These are phyloP conservation scores for Aphidoletes aphidimyza DNA, from an alignment of 2,888 invertebrate species.

Conservation along the genomic window DNA sequence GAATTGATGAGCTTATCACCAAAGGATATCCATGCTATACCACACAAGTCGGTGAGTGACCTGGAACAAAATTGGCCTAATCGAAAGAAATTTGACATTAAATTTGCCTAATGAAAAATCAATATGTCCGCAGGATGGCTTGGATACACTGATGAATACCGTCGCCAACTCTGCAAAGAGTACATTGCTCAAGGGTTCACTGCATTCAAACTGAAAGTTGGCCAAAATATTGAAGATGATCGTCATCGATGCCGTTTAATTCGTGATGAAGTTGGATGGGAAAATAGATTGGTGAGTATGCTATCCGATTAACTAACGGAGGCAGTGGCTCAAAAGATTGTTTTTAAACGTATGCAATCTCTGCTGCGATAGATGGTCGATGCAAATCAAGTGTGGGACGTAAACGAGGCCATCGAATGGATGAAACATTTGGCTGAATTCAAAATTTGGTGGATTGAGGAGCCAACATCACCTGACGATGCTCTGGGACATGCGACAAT, in stretches of 20 bases:
- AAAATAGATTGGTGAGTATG: slow-evolving; percentile 75
- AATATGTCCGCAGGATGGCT: slow-evolving; percentile 76
- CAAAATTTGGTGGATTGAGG: slow-evolving; percentile 89
- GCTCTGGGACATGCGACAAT: slow-evolving; percentile 86
- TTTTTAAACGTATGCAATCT: slow-evolving; percentile 45
- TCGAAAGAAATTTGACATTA: too few relatives aligned
- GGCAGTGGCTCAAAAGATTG: not conserved
- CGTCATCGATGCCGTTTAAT: slow-evolving; percentile 77
- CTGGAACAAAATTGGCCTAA: not conserved
- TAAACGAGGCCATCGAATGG: slow-evolving; percentile 86
- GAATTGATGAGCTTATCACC: slow-evolving; percentile 72
- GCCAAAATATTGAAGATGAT: slow-evolving; percentile 80
- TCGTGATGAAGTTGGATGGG: slow-evolving; percentile 79
- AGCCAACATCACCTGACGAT: slow-evolving; percentile 93
- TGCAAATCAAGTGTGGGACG: slow-evolving; percentile 91
- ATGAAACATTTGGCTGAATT: slow-evolving; percentile 80
- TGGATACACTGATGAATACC: slow-evolving; percentile 83
- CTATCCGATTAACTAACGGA: not conserved
- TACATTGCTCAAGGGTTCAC: slow-evolving; percentile 81
- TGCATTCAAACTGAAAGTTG: slow-evolving; percentile 92
- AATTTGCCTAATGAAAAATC: too few relatives aligned
- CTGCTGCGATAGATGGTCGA: slow-evolving; percentile 77
- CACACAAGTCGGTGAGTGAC: slow-evolving; percentile 77
- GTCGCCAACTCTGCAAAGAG: slow-evolving; percentile 75
- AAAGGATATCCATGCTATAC: slow-evolving; percentile 88